phyloP scores from a whole-genome alignment of 1,140 invertebrate genomes.

The Hestina assimilis region DNA sequence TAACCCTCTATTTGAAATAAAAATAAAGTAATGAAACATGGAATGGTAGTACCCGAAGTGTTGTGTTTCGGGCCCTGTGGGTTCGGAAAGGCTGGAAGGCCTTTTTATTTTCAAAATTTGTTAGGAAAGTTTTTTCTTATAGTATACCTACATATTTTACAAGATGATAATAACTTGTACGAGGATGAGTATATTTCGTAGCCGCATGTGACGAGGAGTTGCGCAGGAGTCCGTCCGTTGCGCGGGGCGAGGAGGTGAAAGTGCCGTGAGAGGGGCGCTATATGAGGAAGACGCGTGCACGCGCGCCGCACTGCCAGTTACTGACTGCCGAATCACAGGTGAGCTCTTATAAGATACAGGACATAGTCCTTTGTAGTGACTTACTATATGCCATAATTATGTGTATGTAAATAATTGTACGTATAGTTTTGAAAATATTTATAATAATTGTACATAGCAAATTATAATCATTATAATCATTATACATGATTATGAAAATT shows the following conservation, averaged over 20 bases:
- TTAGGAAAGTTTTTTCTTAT: too few species aligned
- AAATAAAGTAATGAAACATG: too few species aligned
- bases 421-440: too few species aligned
- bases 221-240: slow-evolving; percentile 30
- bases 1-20: too few species aligned
- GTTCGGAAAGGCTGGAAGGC: too few species aligned
- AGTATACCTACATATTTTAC: too few species aligned
- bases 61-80: too few species aligned
- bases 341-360: slow-evolving; percentile 28
- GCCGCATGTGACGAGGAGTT: slow-evolving; percentile 21
- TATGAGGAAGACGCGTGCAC: slow-evolving; percentile 44
- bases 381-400: neutral
- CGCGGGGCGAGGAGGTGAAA: slow-evolving; percentile 51
- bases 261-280: slow-evolving; percentile 44
- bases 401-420: neutral
- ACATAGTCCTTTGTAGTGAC: neutral
- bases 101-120: too few species aligned
- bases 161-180: neutral
- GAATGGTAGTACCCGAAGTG: too few species aligned
- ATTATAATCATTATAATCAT: too few species aligned
- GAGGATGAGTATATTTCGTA: slow-evolving; percentile 39
- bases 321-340: slow-evolving; percentile 44
- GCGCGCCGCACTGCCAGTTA: slow-evolving; percentile 54
- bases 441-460: too few species aligned
- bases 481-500: too few species aligned